A percentile compares a stretch with the other conserved stretches of the same genome.
Evolutionary conservation across 37 sponge, comb jelly and placozoan species (phyloP).

Genomic region (Eunapius fragilis): DNA sequence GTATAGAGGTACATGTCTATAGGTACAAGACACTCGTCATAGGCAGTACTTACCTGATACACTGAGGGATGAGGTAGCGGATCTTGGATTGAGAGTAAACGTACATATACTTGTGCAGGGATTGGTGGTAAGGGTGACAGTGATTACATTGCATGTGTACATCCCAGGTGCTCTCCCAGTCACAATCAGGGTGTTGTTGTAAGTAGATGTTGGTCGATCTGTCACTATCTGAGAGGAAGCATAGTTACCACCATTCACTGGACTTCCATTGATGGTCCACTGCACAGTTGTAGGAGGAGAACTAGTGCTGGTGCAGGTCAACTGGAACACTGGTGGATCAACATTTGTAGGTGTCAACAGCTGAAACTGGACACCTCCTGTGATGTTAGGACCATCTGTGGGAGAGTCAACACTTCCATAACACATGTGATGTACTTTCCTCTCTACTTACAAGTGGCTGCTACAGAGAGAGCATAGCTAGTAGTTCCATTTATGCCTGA

Average conservation of each 20-base stretch:
- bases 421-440: no score
- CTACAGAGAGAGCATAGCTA: no score
- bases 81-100: not conserved
- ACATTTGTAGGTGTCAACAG: no score
- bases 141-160: not conserved
- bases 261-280: not conserved
- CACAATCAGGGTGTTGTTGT: not conserved
- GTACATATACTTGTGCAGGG: not conserved
- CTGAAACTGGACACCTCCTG: no score
- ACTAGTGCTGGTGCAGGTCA: not conserved
- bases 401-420: no score
- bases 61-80: not conserved
- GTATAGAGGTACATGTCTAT: not conserved
- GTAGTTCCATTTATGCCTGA: no score
- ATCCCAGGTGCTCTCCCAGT: not conserved
- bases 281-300: not conserved
- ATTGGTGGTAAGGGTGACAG: no score
- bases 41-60: not conserved
- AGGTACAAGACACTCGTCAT: not conserved
- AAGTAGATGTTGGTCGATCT: not conserved
- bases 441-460: no score
- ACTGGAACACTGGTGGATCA: no score
- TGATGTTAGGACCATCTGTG: no score
- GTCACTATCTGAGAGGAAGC: not conserved
- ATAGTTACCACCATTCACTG: not conserved